Percentiles rank a stretch among this genome's conserved stretches.
These are phyloP conservation scores for Struthio camelus DNA, from an alignment of 2,113 vertebrate genomes.

Conservation along the genomic window DNA sequence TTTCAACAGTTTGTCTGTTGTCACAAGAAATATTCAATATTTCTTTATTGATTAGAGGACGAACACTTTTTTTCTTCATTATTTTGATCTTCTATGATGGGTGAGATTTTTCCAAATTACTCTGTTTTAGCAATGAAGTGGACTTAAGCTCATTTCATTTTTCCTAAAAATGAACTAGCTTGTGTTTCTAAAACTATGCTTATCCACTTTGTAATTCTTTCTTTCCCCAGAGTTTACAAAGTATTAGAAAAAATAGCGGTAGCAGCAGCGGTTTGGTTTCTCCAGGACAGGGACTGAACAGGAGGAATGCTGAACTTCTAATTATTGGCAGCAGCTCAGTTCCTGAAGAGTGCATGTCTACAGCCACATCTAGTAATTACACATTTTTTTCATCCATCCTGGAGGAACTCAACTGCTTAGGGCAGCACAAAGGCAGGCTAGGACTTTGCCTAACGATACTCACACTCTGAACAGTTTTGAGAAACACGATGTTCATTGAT, in stretches of 20 bases:
- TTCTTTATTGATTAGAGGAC: not conserved
- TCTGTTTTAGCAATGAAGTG: not conserved
- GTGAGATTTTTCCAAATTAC: not conserved
- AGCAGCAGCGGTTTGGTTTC: not conserved
- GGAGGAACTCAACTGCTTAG: accelerated
- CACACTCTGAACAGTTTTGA: not conserved
- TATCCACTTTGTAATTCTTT: not conserved
- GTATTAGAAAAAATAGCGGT: not conserved
- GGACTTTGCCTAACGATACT: not conserved
- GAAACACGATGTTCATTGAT: not conserved
- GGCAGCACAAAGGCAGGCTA: not conserved
- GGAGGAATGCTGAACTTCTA: not conserved
- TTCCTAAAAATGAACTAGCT: not conserved
- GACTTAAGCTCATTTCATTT: not conserved
- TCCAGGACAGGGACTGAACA: not conserved
- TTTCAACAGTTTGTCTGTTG: not conserved
- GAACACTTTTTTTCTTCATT: not conserved
- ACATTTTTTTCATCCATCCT: not conserved
- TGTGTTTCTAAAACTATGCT: not conserved
- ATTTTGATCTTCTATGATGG: not conserved
- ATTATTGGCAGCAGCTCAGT: not conserved
- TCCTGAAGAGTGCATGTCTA: not conserved
- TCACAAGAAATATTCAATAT: not conserved
- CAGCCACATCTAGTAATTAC: not conserved
- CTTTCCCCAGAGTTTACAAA: not conserved